Evolutionary conservation across 2,797 vertebrate species (phyloP).

Genomic region (Chaetophractus vellerosus): DNA sequence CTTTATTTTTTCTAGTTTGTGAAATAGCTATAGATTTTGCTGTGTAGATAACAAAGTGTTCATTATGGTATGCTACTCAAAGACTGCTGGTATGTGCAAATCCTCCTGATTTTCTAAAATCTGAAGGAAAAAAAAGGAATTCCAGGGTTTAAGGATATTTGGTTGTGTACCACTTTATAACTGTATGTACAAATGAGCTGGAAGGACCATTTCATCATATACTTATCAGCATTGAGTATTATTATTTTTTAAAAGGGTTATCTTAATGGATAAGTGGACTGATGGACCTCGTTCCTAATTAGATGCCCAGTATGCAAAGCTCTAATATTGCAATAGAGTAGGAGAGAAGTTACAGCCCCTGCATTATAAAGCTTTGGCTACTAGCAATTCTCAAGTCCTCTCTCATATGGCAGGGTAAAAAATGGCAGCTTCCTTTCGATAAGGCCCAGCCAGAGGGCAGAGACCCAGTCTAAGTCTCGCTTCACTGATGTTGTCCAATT

Average conservation of each 20-base stretch:
- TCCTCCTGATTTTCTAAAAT: background rate
- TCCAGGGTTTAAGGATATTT: constrained; percentile 9
- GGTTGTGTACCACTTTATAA: background rate
- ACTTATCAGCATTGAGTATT: background rate
- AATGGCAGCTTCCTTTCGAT: no score
- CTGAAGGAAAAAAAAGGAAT: background rate
- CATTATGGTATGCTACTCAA: background rate
- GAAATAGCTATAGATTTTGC: constrained; percentile 23
- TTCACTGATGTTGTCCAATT: no score
- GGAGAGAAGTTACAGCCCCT: background rate
- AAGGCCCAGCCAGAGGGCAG: no score
- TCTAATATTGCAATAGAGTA: background rate
- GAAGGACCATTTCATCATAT: background rate
- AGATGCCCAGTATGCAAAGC: background rate
- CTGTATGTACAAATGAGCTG: background rate
- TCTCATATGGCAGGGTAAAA: no score
- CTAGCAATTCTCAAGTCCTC: no score
- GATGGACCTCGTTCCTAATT: background rate
- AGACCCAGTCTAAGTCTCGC: no score
- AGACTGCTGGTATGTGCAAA: background rate
- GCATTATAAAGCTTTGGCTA: no score
- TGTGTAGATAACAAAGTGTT: constrained; percentile 33
- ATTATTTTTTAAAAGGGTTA: constrained; percentile 3
- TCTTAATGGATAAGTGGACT: background rate
- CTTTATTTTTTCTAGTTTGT: background rate